Evolutionary conservation across 2,888 invertebrate species (phyloP), one percentile per base, ranked within the genome.

Genomic region (Stenurella melanura): DNA sequence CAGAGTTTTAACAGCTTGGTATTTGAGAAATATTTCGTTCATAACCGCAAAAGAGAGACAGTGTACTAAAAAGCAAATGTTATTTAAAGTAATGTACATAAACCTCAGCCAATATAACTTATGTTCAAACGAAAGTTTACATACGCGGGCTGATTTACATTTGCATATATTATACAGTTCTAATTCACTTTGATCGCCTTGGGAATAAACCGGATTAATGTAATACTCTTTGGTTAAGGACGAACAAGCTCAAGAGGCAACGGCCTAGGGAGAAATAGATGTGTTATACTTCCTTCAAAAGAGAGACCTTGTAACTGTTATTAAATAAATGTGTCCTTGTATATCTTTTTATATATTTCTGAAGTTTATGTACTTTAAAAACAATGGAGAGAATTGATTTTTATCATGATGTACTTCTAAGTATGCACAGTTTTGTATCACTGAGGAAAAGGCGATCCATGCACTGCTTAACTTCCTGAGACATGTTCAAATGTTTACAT

Each of bases 171-270:
- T 17, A 50, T 50, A 50, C 50, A 50, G 0, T 50, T 50, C n/a
- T n/a, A 50, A 50, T 50, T 50, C n/a, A 50, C n/a, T 50, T 50
- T 50, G 15, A 50, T 50, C n/a, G 50, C n/a, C 50, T 50, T n/a
- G 7, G n/a, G 42, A 42, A 15, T 42, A 42, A 15, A 10, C 42
- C 15, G 42, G 50, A 50, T 50, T 17, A 50, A n/a, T 15, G 50
- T 50, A 12, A 50, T 50, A 50, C n/a, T 17, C n/a, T 50, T 50
- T 50, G 50, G 15, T 1, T 42, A 15, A 15, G 15, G n/a, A 50
- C 6, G 50, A 50, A n/a, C 50, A 50, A n/a, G n/a, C 50, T 50
- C n/a, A 50, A 50, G n/a, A 3, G 50, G n/a, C n/a, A 50, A n/a
- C n/a, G 12, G 50, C n/a, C 50, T 50, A 50, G n/a, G 50, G 50